A percentile compares a stretch with the other conserved stretches of the same genome.
These are phyloP conservation scores for Rhipidura dahli DNA, from an alignment of 2,113 vertebrate species.

Conservation along the genomic window DNA sequence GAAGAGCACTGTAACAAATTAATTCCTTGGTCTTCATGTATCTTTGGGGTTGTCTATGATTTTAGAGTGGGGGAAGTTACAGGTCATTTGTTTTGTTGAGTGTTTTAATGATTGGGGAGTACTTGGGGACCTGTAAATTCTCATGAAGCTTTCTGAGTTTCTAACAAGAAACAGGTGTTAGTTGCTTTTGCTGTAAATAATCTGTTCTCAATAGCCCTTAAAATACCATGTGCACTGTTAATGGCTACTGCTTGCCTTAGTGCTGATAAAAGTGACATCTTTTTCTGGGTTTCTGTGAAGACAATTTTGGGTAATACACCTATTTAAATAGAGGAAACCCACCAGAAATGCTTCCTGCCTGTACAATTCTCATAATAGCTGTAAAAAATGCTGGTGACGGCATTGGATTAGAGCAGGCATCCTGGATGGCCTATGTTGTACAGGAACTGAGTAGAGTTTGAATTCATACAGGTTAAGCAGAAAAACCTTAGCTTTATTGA, in stretches of 20 bases:
- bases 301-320: background rate
- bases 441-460: background rate
- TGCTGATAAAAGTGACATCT: background rate
- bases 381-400: background rate
- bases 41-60: background rate
- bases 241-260: background rate
- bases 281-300: background rate
- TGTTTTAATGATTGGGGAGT: background rate
- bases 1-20: background rate
- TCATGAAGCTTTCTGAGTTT: background rate
- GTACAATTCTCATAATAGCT: background rate
- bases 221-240: background rate
- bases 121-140: background rate
- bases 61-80: background rate
- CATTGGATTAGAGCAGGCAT: background rate
- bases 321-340: background rate
- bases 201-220: background rate
- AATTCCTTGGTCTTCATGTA: background rate
- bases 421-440: background rate
- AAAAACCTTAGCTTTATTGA: background rate
- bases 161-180: background rate
- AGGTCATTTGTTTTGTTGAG: background rate
- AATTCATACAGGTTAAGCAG: background rate
- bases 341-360: background rate
- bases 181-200: background rate